Evolutionary conservation across 2,113 vertebrate species (phyloP).

Genomic region (Pristiophorus japonicus): DNA sequence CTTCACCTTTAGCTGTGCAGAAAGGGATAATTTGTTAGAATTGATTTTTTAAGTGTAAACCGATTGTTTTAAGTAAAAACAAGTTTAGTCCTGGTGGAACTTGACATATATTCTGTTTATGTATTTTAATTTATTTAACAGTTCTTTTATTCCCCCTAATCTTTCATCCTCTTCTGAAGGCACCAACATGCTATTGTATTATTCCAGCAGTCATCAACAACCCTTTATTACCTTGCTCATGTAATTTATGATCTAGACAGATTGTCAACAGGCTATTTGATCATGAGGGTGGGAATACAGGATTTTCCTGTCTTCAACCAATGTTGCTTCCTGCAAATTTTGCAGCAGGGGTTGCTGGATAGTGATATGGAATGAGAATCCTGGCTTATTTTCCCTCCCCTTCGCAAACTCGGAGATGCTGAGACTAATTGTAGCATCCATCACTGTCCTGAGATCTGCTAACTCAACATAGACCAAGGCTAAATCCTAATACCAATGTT

Average conservation of each 20-base stretch:
- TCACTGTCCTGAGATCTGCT: no score
- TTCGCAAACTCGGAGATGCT: background rate
- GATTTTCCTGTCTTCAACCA: background rate
- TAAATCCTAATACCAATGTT: no score
- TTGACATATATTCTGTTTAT: background rate
- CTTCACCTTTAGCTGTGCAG: conserved; percentile 31
- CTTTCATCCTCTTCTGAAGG: background rate
- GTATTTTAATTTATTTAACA: background rate
- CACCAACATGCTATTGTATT: background rate
- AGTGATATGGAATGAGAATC: background rate
- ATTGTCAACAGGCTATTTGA: background rate
- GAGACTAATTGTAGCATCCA: background rate
- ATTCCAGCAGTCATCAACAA: background rate
- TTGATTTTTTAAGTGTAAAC: conserved; percentile 3
- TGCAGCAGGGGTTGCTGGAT: background rate
- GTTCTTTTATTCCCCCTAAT: background rate
- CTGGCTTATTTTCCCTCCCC: background rate
- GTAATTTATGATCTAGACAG: background rate
- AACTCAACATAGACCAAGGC: no score
- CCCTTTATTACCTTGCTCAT: background rate
- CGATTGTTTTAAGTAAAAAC: background rate
- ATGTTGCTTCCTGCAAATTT: background rate
- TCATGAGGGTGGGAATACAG: background rate
- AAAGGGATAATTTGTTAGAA: background rate
- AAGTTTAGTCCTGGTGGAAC: background rate